Base-by-base conservation (phyloP, 2,113 vertebrate species). In the Campylomormyrus numenius region DNA sequence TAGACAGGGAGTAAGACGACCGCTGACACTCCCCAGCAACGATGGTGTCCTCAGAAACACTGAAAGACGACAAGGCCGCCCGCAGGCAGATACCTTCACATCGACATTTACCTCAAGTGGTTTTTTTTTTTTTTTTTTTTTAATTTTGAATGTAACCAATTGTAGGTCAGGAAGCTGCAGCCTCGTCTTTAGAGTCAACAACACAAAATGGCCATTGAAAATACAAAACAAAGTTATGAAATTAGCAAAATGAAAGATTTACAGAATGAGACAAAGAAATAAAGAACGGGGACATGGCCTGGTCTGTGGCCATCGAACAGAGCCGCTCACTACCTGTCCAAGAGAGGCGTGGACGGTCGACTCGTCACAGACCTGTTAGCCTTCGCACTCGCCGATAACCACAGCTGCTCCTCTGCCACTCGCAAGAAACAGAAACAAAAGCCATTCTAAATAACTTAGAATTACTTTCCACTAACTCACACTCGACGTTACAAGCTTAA, bases 1-100 rank as follows among this genome's bases (percentile, higher is more conserved):
- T 13, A 53, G 96, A 96, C 96, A 95, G 95, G 96, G 96, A 96
- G 96, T 95, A 96, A 96, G 95, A 93, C 93, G 17, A 94, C 95
- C 94, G 95, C 93, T 94, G 95, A 94, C 96, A 95, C 95, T 95
- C 96, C 96, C 97, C 95, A 70, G 62, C 96, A 95, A 95, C 94
- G 95, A 96, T 95, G 96, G 95, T 21, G 96, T 96, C 95, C 94
- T 94, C 94, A 96, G 96, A 95, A 98, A 98, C 96, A 98, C 97
- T 97, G 96, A 97, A 97, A 97, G 97, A 96, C 95, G 97, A 97
- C 96, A 97, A 98, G 97, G 97, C 97, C 97, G 97, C 96, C 97
- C 97, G 97, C 96, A 95, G 95, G 96, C 94, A 96, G 94, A 95
- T 1, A 15, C 96, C 93, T 93, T 90, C 93, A 93, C 94, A 93